A percentile compares a stretch with the other conserved stretches of the same genome.
Conservation (phyloP, 1,140 invertebrate genomes). For the Leucophenga varia region DNA sequence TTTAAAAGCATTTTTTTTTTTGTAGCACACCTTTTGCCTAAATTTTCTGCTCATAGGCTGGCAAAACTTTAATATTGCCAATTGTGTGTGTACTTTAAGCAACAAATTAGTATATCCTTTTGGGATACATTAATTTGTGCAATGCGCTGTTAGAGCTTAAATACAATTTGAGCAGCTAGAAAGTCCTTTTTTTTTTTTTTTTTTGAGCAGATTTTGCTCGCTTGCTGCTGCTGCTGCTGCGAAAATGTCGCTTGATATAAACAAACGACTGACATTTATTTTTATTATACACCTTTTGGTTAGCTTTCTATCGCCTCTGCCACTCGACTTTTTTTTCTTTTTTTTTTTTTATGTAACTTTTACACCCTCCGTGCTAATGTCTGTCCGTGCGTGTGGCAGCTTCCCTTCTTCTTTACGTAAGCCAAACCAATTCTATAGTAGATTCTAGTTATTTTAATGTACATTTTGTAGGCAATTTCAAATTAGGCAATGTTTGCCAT, state of each 20-base stretch:
- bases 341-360: constrained; percentile 7
- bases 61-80: constrained; percentile 4
- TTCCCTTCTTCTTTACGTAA: no score
- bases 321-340: constrained; percentile 9
- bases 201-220: no score
- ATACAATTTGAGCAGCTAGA: no score
- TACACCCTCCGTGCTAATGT: constrained; percentile 3
- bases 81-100: background rate
- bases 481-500: constrained; percentile 54
- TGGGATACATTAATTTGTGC: constrained; percentile 4
- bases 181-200: no score
- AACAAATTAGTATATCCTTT: constrained; percentile 6
- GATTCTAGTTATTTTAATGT: constrained; percentile 56
- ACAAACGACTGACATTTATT: constrained; percentile 57
- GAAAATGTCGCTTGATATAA: constrained; percentile 55
- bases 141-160: no score
- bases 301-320: no score
- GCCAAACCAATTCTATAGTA: no score
- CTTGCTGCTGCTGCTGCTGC: no score
- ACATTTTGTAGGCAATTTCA: constrained; percentile 55
- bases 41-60: background rate
- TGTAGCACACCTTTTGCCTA: no score
- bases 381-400: background rate
- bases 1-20: no score
- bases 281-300: constrained; percentile 54